Evolutionary conservation across 2,888 invertebrate species (phyloP).

Genomic region (Drosophila limbata): DNA sequence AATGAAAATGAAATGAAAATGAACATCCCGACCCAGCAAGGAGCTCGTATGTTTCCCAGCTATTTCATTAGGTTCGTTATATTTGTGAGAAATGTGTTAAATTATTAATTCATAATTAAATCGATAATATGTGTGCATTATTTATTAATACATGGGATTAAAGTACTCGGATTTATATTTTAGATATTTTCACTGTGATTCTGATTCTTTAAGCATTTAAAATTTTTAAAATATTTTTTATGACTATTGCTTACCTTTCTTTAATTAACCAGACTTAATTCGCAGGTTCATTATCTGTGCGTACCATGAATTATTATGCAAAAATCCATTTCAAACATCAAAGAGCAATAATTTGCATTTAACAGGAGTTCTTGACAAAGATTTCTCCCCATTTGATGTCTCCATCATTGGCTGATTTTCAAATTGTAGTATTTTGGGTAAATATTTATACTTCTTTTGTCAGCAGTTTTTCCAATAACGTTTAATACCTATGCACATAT

Average conservation of each 20-base stretch:
- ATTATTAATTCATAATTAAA: slow-evolving; percentile 81
- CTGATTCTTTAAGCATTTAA: no score
- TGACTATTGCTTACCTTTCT: not conserved
- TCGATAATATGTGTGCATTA: slow-evolving; percentile 55
- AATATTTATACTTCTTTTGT: slow-evolving; percentile 84
- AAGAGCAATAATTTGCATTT: slow-evolving; percentile 74
- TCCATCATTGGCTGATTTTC: slow-evolving; percentile 45
- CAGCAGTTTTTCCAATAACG: slow-evolving; percentile 82
- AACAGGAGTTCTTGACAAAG: slow-evolving; percentile 42
- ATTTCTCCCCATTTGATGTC: not conserved
- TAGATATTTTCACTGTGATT: not conserved
- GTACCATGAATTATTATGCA: slow-evolving; percentile 1
- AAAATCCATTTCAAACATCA: slow-evolving; percentile 64
- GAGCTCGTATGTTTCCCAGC: slow-evolving; percentile 33
- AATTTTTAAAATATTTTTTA: not conserved
- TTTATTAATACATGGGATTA: not conserved
- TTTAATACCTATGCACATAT: slow-evolving; percentile 73
- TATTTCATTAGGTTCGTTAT: slow-evolving; percentile 71
- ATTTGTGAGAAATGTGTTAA: slow-evolving; percentile 78
- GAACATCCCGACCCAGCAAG: slow-evolving; percentile 38
- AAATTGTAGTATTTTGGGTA: slow-evolving; percentile 78
- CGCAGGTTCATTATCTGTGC: not conserved
- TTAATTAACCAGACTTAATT: not conserved
- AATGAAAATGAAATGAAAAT: slow-evolving; percentile 79
- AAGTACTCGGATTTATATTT: not conserved